phyloP scores from a whole-genome alignment of 2,113 vertebrate species.

The Hippocampus zosterae region DNA sequence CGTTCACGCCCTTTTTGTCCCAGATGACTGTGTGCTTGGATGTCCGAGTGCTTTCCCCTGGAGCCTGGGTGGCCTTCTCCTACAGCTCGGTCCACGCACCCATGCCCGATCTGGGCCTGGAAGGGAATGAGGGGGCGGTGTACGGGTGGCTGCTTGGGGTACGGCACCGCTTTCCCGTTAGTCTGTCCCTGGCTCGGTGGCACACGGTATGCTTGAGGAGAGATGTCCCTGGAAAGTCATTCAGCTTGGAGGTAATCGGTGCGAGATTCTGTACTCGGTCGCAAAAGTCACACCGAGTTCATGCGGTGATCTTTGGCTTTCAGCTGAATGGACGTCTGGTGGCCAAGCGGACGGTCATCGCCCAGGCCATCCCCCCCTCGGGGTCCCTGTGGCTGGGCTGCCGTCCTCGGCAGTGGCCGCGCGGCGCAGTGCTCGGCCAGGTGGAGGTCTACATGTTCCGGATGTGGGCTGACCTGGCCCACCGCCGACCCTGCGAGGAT shows the following conservation, averaged over 20 bases:
- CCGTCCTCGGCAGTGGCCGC: constrained; percentile 6
- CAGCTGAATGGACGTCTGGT: constrained; percentile 45
- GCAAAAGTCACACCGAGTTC: no score
- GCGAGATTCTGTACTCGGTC: neutral
- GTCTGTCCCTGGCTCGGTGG: constrained; percentile 47
- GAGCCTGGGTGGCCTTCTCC: constrained; percentile 70
- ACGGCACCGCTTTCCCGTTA: constrained; percentile 57
- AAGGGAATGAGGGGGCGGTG: constrained; percentile 59
- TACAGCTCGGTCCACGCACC: constrained; percentile 51
- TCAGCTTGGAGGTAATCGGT: constrained; percentile 57
- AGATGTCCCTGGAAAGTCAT: constrained; percentile 37
- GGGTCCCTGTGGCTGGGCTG: constrained; percentile 70
- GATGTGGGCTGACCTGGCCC: constrained; percentile 58
- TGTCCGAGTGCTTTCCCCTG: constrained; percentile 53
- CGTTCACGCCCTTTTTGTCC: constrained; percentile 43
- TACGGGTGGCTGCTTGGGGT: constrained; percentile 69
- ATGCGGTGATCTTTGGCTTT: neutral
- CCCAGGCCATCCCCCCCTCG: constrained; percentile 41
- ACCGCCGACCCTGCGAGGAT: constrained; percentile 63
- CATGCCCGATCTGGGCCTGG: constrained; percentile 59
- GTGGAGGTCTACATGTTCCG: constrained; percentile 74
- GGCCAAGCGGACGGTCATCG: constrained; percentile 43
- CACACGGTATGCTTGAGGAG: constrained; percentile 66
- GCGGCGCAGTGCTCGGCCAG: neutral
- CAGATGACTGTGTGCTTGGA: constrained; percentile 69